Base-by-base conservation (phyloP, 2,797 vertebrate genomes). In the Aulostomus chinensis region DNA sequence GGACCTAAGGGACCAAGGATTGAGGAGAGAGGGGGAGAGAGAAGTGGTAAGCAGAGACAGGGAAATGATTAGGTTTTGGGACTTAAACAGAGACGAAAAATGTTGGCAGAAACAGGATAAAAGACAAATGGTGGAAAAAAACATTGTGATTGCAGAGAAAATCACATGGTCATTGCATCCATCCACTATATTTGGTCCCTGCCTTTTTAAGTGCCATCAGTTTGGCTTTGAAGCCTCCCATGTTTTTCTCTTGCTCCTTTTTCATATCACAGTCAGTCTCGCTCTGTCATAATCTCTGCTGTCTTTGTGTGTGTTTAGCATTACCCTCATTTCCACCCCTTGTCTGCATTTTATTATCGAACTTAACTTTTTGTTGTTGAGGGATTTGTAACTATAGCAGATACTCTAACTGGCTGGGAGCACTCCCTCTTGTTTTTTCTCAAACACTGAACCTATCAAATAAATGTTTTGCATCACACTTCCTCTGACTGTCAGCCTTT, bases 381-480 rank as follows among this genome's bases (percentile, higher is more conserved):
- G 32, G 42, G 43, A 50, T 30, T 7, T 31, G 12, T 25, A 42
- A 43, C 61, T 42, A 22, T 39, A 30, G 8, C 13, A 6, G 12
- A 38, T 54, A 39, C 22, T 11, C 17, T 4, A 35, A 15, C 18
- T 16, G 41, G 2, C 33, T 8, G 51, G 67, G 58, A 67, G 39
- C 41, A 49, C 52, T 46, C 50, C 8, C 15, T 49, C 41, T 42
- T 15, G 28, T 47, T 51, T 58, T 51, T 39, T 54, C 36, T 54
- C 14, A 15, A 45, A 41, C 28, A 5, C 39, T 36, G 28, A 65
- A 59, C 18, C 35, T 2, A 20, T 74, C 58, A 53, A 50, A 62
- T 10, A 38, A 45, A 62, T 37, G 42, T 39, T 12, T 58, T 28
- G 16, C 52, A 30, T 52, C 42, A 0, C 11, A n/a, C 24, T 33